Evolutionary conservation across 2,797 vertebrate genomes (phyloP), one percentile per base, ranked within the genome.

Genomic region (Cuculus canorus): DNA sequence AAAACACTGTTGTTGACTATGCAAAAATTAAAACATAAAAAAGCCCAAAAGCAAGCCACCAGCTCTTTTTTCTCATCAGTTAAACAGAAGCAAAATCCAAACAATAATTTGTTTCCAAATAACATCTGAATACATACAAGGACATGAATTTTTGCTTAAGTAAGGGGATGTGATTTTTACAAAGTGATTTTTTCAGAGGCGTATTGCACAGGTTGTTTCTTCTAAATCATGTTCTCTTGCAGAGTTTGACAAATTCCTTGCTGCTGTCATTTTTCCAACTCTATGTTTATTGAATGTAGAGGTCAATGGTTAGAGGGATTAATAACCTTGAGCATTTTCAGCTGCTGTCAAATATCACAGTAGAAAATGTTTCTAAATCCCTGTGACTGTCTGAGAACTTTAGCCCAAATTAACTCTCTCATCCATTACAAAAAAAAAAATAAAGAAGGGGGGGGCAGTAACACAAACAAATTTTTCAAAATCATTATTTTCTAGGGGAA

Each of bases 381-480:
- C 63, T 57, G 25, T 41, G 35, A 70, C 48, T 70, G 79, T 37
- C 27, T 21, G 82, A 76, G 43, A 86, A 66, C 27, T 39, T 33
- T 13, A 65, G 30, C 3, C 22, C 14, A 71, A 61, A 76, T 79
- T 69, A 65, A 52, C 10, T 59, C 52, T 81, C 7, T 32, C 5
- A 3, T 24, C 30, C 6, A 27, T 2, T 5, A 23, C 3, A 2
- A 14, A 11, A 27, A 4, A 28, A 10, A 25, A 2, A n/a, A n/a
- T n/a, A 10, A 23, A 27, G 15, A 14, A 25, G 4, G 3, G 0
- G 18, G 6, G 11, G 10, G 1, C 35, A 53, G 15, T 3, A 35
- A 47, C 41, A 28, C 4, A 80, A 57, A n/a, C 10, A 19, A 53
- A 13, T 63, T 70, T 76, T 84, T 54, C 11, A 65, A n/a, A 43